phyloP scores from a whole-genome alignment of 2,113 vertebrate species.

The Alethe diademata region DNA sequence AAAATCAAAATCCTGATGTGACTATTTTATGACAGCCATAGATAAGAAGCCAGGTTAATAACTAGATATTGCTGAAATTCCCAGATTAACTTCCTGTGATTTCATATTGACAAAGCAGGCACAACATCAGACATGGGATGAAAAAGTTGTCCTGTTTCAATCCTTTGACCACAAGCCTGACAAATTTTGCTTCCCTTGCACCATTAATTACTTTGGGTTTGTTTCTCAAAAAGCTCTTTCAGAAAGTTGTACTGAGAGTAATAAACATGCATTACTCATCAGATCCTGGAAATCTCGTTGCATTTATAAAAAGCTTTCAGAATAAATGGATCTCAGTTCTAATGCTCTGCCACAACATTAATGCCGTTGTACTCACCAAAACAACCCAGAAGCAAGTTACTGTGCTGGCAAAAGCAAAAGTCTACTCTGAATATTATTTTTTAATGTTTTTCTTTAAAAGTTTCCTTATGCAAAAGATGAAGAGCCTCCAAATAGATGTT shows the following conservation, averaged over 20 bases:
- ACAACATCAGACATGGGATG: neutral
- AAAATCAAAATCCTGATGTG: neutral
- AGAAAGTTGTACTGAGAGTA: slow-evolving; percentile 15
- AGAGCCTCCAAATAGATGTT: neutral
- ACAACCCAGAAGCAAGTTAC: neutral
- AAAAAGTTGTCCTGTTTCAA: neutral
- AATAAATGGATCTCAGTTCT: slow-evolving; percentile 57
- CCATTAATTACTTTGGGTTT: slow-evolving; percentile 31
- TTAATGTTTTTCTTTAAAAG: neutral
- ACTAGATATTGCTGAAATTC: neutral
- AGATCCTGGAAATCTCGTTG: slow-evolving; percentile 37
- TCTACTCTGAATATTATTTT: neutral
- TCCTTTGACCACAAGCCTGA: neutral
- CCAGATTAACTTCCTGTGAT: neutral
- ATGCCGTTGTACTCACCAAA: neutral
- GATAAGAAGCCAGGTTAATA: neutral
- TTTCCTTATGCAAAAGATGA: neutral
- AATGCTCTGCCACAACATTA: slow-evolving; percentile 19
- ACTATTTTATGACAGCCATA: neutral
- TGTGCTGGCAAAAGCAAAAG: neutral
- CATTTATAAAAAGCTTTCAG: slow-evolving; percentile 46
- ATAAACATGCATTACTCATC: slow-evolving; percentile 55
- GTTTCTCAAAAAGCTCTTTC: slow-evolving; percentile 62
- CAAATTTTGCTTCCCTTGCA: slow-evolving; percentile 15
- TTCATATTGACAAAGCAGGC: neutral